Conservation (phyloP, 2,797 vertebrate species). For the Microcaecilia unicolor region DNA sequence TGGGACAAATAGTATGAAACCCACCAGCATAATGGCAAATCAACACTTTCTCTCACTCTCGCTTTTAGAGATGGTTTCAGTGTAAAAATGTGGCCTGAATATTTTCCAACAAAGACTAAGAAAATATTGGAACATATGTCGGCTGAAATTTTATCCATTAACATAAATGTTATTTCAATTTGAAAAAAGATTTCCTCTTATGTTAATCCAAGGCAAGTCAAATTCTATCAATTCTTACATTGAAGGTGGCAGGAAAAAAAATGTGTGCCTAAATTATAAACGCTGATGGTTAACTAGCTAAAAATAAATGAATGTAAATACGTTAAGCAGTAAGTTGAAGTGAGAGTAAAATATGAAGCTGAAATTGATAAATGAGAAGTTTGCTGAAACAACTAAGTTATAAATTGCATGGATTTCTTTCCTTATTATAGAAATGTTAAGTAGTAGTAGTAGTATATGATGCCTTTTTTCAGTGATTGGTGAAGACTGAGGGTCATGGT, state of each 20-base stretch:
- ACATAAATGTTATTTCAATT: background rate
- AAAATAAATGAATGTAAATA: too few species aligned
- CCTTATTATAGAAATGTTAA: slow-evolving; percentile 46
- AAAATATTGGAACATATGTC: too few species aligned
- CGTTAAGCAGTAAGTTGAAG: background rate
- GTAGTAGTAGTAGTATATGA: too few species aligned
- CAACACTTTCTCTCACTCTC: too few species aligned
- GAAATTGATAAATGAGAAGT: slow-evolving; percentile 5
- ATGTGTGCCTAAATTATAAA: too few species aligned
- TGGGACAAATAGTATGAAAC: too few species aligned
- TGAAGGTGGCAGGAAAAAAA: background rate
- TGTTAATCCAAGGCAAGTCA: background rate
- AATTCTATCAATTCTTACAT: background rate
- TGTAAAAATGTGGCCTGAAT: too few species aligned
- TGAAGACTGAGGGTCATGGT: slow-evolving; percentile 45
- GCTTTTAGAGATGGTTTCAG: too few species aligned
- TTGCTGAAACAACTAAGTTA: slow-evolving; percentile 36
- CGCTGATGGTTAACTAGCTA: too few species aligned
- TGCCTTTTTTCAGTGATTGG: slow-evolving; percentile 31
- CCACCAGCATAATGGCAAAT: too few species aligned
- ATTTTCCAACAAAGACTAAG: too few species aligned
- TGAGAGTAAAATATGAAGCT: slow-evolving; percentile 10
- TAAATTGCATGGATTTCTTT: slow-evolving; percentile 55
- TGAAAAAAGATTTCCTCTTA: background rate
- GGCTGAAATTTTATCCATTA: too few species aligned